Evolutionary conservation across 2,113 vertebrate genomes (phyloP), one percentile per base, ranked within the genome.

Genomic region (Cryptoleucopteryx plumbea): DNA sequence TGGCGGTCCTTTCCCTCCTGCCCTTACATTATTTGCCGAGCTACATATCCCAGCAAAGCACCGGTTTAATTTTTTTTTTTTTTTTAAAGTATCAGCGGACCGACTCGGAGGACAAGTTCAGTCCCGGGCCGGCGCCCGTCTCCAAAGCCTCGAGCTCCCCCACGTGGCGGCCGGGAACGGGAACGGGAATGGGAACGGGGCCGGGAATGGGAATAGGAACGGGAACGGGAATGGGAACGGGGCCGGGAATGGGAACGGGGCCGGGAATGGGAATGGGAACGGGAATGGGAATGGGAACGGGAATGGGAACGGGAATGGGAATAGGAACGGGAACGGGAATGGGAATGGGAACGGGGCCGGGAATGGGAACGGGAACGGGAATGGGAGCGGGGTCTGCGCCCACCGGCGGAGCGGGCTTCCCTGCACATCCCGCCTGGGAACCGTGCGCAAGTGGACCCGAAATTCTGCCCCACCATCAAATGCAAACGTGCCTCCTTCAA

Each of bases 71-170:
- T 8, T 16, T 38, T 21, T 11, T 16, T 19, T 18, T 21, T 42
- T 29, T 17, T 34, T 47, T 27, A 2, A 62, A 80, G 62, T 40
- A 4, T 6, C 55, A 42, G 52, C 21, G 52, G 63, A 38, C 43
- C 68, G 45, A 14, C 18, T 1, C 36, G 2, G 31, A 52, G 48
- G 77, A 26, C 32, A 4, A 22, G 75, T 4, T 45, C 4, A 13
- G 67, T 40, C 67, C 74, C 43, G 53, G 90, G 66, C 18, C 29
- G 29, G 36, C 31, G 26, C 11, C 73, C 65, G 42, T 58, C 85
- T 40, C 43, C 85, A 93, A 93, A 96, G 95, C 91, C 94, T 94
- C 77, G 96, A 98, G 98, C 98, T 75, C 98, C 98, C 98, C 97
- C 98, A 56, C 66, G 97, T 86, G 98, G 98, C 93, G 15, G 59